These are phyloP conservation scores for Chaunax sp. DNA, from an alignment of 2,797 vertebrate species.

Conservation along the genomic window DNA sequence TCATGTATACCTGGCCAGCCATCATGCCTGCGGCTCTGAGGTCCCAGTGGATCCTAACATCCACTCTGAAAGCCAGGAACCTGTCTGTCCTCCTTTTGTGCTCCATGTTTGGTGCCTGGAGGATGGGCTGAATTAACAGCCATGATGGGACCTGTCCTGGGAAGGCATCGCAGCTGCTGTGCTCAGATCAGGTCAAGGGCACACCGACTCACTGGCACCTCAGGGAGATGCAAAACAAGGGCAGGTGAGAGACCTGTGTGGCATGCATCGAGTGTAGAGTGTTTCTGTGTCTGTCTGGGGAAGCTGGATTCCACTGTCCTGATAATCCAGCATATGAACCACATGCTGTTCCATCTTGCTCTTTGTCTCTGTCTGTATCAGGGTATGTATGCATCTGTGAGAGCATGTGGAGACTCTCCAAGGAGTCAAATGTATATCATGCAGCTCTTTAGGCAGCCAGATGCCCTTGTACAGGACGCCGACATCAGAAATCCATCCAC, in stretches of 20 bases:
- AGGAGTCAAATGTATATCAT: constrained; percentile 70
- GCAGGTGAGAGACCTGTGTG: not conserved
- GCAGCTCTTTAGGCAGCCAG: constrained; percentile 70
- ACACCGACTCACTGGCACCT: constrained; percentile 55
- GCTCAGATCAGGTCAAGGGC: constrained; percentile 53
- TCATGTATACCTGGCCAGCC: not conserved
- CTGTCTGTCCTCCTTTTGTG: not conserved
- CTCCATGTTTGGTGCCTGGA: constrained; percentile 19
- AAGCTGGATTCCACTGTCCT: not conserved
- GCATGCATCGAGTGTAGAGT: constrained; percentile 23
- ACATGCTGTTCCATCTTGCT: constrained; percentile 15
- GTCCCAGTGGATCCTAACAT: constrained; percentile 1
- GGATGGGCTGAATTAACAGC: constrained; percentile 35
- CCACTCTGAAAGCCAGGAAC: constrained; percentile 12
- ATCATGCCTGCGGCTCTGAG: constrained; percentile 17
- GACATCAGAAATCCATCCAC: constrained; percentile 77
- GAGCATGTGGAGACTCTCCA: constrained; percentile 42
- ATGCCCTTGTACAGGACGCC: constrained; percentile 78
- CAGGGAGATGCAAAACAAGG: constrained; percentile 49
- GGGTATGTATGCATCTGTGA: constrained; percentile 28
- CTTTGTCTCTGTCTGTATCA: constrained; percentile 35
- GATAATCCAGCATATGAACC: constrained; percentile 48
- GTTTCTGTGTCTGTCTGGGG: constrained; percentile 26
- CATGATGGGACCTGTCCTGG: constrained; percentile 20
- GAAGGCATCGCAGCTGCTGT: constrained; percentile 46